Conservation (phyloP, 2,888 invertebrate species). For the Drosophila mimetica region DNA sequence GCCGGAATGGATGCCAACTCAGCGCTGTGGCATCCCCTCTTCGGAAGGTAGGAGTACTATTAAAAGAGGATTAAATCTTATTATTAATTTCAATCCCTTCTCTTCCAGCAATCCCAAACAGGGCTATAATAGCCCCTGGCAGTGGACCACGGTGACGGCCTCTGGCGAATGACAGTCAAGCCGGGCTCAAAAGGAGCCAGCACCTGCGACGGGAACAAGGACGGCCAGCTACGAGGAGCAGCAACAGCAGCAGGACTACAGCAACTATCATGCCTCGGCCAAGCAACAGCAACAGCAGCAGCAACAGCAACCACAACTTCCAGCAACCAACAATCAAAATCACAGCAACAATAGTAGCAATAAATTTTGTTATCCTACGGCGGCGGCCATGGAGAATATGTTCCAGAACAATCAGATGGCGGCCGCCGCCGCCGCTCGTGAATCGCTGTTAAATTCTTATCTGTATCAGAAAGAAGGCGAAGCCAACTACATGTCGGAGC, state of each 20-base stretch:
- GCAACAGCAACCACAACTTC: constrained; percentile 55
- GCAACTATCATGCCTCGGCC: constrained; percentile 55
- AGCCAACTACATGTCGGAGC: constrained; percentile 64
- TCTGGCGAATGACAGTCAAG: constrained; percentile 86
- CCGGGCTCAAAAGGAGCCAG: constrained; percentile 84
- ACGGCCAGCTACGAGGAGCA: constrained; percentile 53
- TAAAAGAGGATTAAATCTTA: background rate
- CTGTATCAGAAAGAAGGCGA: constrained; percentile 62
- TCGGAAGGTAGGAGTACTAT: constrained; percentile 91
- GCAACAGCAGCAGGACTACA: constrained; percentile 60
- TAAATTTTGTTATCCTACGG: constrained; percentile 61
- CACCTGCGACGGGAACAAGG: constrained; percentile 58
- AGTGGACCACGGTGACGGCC: constrained; percentile 86
- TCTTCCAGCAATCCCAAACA: constrained; percentile 81
- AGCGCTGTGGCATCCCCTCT: constrained; percentile 93
- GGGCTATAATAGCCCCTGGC: constrained; percentile 86
- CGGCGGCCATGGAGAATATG: constrained; percentile 69
- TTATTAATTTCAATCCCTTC: background rate
- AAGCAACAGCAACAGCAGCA: constrained; percentile 53
- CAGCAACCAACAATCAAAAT: constrained; percentile 59
- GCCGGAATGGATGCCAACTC: constrained; percentile 86
- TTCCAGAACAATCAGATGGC: constrained; percentile 67
- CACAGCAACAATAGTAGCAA: constrained; percentile 58
- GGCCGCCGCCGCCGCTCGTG: constrained; percentile 51
- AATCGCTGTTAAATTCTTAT: constrained; percentile 65